These are phyloP conservation scores for Anagrus nilaparvatae DNA, from an alignment of 1,140 invertebrate genomes.

Conservation along the genomic window DNA sequence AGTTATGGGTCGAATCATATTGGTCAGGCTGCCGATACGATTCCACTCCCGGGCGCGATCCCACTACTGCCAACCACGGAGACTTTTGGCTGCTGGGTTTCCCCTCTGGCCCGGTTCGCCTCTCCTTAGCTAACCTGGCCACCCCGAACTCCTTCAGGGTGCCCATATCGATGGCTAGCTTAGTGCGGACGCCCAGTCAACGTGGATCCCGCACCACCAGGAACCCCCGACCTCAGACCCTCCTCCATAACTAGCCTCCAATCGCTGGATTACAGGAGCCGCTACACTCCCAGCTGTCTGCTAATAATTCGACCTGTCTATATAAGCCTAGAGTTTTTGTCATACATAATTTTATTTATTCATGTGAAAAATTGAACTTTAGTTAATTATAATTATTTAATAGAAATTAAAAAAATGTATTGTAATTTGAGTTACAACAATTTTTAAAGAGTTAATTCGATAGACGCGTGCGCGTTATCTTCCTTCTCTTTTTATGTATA, in stretches of 20 bases:
- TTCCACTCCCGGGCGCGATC: conserved; percentile 91
- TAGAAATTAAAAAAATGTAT: too few species aligned
- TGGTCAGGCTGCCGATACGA: conserved; percentile 69
- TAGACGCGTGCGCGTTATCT: too few species aligned
- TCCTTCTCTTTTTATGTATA: too few species aligned
- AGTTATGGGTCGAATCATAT: conserved; percentile 73
- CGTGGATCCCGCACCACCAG: conserved; percentile 54
- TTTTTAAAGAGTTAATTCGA: too few species aligned
- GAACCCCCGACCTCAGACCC: conserved; percentile 73
- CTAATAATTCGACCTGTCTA: conserved; percentile 5
- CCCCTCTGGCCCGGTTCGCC: conserved; percentile 92
- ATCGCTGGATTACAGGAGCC: conserved; percentile 90
- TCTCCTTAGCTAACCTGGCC: conserved; percentile 88
- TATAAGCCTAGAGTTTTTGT: too few species aligned
- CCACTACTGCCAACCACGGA: conserved; percentile 93
- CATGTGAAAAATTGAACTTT: too few species aligned
- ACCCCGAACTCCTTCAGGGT: conserved; percentile 65
- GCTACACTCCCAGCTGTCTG: conserved; percentile 72
- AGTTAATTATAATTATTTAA: too few species aligned
- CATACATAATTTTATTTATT: too few species aligned
- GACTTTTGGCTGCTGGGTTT: conserved; percentile 94
- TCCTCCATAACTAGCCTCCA: conserved; percentile 77
- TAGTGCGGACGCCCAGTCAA: conserved; percentile 79
- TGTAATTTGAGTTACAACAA: too few species aligned
- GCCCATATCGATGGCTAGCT: conserved; percentile 89